Base-by-base conservation (phyloP, 1,140 invertebrate genomes). In the Lordiphosa clarofinis region DNA sequence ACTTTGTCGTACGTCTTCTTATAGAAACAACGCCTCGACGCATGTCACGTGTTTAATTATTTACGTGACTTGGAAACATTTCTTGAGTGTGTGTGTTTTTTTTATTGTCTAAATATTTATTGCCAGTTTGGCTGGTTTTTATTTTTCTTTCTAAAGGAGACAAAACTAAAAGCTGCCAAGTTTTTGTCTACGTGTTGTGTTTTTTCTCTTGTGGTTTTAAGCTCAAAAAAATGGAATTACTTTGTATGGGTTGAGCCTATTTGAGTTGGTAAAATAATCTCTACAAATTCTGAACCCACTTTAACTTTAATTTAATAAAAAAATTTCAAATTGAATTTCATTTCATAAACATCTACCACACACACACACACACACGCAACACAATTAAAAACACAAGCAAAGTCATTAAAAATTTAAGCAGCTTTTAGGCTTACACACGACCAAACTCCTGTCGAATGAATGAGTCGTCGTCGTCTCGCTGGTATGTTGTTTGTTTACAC, bases 371-470 rank as follows among this genome's bases (percentile, higher is more conserved):
- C 54, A 71, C 52, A 15, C n/a, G 56, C 53, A 72, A 28, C 37
- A 76, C 78, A 82, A 82, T 82, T 84, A 84, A 82, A 76, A 84
- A 76, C 60, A 84, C 78, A 82, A 73, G 78, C 73, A 82, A 71
- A 78, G 69, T 73, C 78, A 82, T 76, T 82, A 82, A 84, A 82
- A 82, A 84, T 84, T 63, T 84, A 82, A 82, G 78, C 78, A 76
- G 78, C 78, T 82, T 84, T 82, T 82, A 70, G 73, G 78, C 78
- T 82, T 82, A 82, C 68, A 70, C 59, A 67, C 49, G 36, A 55
- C 49, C 55, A 61, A 47, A 70, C 60, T 54, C 50, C 10, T 47
- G 33, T 38, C 36, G 28, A 28, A 63, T 46, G 63, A 64, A 64
- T 64, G 64, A 42, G 64, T 53, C 44, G 49, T 52, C 36, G 1